Evolutionary conservation across 2,113 vertebrate species (phyloP).

Genomic region (Todiramphus saurophagus): DNA sequence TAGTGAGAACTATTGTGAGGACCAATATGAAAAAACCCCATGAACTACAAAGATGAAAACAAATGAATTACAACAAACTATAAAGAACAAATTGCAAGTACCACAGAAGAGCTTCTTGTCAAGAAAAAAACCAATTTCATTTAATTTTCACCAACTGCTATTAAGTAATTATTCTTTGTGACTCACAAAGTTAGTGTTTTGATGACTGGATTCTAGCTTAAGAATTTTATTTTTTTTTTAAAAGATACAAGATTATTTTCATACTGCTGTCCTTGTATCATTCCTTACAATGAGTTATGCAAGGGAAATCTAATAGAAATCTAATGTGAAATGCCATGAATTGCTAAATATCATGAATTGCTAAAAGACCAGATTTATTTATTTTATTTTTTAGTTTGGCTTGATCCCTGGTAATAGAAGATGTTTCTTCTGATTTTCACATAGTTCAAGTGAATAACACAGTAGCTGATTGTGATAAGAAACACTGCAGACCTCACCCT

Average conservation of each 20-base stretch:
- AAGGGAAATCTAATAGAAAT: neutral
- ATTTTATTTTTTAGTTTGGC: neutral
- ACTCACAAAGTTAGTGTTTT: neutral
- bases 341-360: neutral
- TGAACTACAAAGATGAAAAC: neutral
- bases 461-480: conserved; percentile 41
- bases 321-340: neutral
- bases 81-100: neutral
- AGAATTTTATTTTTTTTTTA: neutral
- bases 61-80: neutral
- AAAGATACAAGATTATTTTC: neutral
- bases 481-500: conserved; percentile 11
- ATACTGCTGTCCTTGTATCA: neutral
- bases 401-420: neutral
- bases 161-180: neutral
- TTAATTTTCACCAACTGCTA: neutral
- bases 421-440: neutral
- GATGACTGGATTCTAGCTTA: neutral
- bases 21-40: neutral
- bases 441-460: conserved; percentile 35
- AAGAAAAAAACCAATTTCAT: neutral
- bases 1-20: neutral
- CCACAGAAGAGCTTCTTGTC: neutral
- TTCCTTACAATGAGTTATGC: neutral
- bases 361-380: neutral